phyloP scores from a whole-genome alignment of 2,888 invertebrate genomes.

The Helicoverpa assulta region DNA sequence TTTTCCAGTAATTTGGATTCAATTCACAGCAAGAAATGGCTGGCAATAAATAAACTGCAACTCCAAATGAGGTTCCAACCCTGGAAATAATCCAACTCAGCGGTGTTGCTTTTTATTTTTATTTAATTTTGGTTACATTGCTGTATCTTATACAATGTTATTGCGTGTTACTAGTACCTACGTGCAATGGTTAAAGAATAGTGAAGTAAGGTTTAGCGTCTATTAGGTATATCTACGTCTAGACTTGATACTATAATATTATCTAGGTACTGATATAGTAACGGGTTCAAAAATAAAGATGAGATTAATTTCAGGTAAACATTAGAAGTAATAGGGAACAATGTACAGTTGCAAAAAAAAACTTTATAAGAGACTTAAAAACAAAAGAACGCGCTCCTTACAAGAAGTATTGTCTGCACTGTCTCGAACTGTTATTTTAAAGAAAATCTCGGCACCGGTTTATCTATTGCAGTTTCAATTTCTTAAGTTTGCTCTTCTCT shows the following conservation, averaged over 20 bases:
- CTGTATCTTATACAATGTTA: conserved; percentile 39
- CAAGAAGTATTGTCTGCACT: conserved; percentile 63
- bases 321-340: no score
- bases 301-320: no score
- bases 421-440: conserved; percentile 47
- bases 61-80: conserved; percentile 81
- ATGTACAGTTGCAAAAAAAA: conserved; percentile 14
- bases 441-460: conserved; percentile 44
- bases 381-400: conserved; percentile 51
- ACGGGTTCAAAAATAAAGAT: no score
- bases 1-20: conserved; percentile 84
- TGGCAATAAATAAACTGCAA: conserved; percentile 85
- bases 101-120: conserved; percentile 74
- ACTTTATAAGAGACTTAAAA: conserved; percentile 10
- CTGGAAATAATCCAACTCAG: conserved; percentile 86
- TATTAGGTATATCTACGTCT: no score
- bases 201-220: not conserved
- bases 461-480: conserved; percentile 56
- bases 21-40: conserved; percentile 81
- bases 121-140: conserved; percentile 78
- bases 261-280: no score
- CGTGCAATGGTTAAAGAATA: not conserved
- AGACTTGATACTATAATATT: no score
- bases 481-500: conserved; percentile 51
- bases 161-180: conserved; percentile 4